These are phyloP conservation scores for Chromis chromis DNA, from an alignment of 2,797 vertebrate genomes.

Conservation along the genomic window DNA sequence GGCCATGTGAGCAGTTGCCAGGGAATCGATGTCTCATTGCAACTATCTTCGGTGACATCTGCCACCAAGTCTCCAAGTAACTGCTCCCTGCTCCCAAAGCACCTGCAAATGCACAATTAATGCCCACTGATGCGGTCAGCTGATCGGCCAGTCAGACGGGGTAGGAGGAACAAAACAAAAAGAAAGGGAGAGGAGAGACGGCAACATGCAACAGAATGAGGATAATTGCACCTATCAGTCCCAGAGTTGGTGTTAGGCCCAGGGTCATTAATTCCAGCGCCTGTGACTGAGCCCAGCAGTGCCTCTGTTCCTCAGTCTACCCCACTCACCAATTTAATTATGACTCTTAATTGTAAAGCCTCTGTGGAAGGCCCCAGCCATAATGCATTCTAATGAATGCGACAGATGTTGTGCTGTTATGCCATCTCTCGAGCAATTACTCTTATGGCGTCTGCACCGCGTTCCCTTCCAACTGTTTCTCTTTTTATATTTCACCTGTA, in stretches of 20 bases:
- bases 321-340: slow-evolving; percentile 86
- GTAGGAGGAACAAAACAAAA: slow-evolving; percentile 37
- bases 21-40: slow-evolving; percentile 68
- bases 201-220: slow-evolving; percentile 56
- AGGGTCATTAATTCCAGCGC: slow-evolving; percentile 81
- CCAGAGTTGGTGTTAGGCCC: slow-evolving; percentile 72
- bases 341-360: slow-evolving; percentile 86
- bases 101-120: slow-evolving; percentile 80
- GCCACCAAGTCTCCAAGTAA: slow-evolving; percentile 77
- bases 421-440: slow-evolving; percentile 84
- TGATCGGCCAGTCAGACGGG: slow-evolving; percentile 53
- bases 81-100: slow-evolving; percentile 66
- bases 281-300: slow-evolving; percentile 68
- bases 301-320: slow-evolving; percentile 75
- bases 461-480: slow-evolving; percentile 77
- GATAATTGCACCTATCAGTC: slow-evolving; percentile 75
- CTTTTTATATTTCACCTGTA: slow-evolving; percentile 83
- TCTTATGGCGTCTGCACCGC: slow-evolving; percentile 71
- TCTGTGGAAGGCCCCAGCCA: slow-evolving; percentile 80
- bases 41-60: slow-evolving; percentile 78
- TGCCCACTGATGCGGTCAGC: slow-evolving; percentile 69
- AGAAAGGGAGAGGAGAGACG: slow-evolving; percentile 27
- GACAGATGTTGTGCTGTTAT: slow-evolving; percentile 87
- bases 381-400: slow-evolving; percentile 88
- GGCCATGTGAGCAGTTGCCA: slow-evolving; percentile 64